Evolutionary conservation across 1,140 invertebrate species (phyloP).

Genomic region (Rhopalosiphum padi): DNA sequence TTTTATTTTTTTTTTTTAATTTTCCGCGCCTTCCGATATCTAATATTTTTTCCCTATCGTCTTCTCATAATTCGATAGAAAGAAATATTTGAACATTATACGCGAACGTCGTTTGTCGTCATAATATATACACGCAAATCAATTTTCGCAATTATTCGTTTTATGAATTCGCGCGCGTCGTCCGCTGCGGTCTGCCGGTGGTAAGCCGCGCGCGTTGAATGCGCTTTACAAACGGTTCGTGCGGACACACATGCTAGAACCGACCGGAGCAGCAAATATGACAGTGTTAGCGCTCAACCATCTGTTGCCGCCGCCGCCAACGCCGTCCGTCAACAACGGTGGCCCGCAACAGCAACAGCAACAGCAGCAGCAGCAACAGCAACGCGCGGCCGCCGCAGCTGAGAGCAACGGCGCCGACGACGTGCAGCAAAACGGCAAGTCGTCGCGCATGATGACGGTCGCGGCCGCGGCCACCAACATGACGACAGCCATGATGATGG

Average conservation of each 20-base stretch:
- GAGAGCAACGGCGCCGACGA: not conserved
- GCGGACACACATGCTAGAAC: slow-evolving; percentile 59
- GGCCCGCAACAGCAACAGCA: slow-evolving; percentile 23
- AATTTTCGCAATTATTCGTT: not conserved
- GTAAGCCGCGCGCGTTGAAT: slow-evolving; percentile 43
- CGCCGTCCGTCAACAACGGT: slow-evolving; percentile 37
- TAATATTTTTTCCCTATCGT: too few species aligned
- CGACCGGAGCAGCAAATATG: slow-evolving; percentile 58
- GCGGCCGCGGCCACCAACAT: not conserved
- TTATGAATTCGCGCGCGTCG: not conserved
- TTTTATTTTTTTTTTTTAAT: not conserved
- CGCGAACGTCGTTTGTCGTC: not conserved
- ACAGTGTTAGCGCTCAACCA: slow-evolving; percentile 59
- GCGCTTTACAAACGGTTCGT: slow-evolving; percentile 47
- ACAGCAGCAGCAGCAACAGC: slow-evolving; percentile 32
- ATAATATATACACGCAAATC: too few species aligned
- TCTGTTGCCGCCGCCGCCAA: slow-evolving; percentile 50
- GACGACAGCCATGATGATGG: not conserved
- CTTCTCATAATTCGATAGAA: too few species aligned
- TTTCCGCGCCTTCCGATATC: not conserved
- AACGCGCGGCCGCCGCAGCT: not conserved
- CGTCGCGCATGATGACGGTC: not conserved
- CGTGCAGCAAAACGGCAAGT: not conserved
- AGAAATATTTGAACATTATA: not conserved
- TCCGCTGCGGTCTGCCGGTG: not conserved